Percentiles rank a stretch among this genome's conserved stretches.
phyloP scores from a whole-genome alignment of 2,888 invertebrate species.

The Lissonota sp. region DNA sequence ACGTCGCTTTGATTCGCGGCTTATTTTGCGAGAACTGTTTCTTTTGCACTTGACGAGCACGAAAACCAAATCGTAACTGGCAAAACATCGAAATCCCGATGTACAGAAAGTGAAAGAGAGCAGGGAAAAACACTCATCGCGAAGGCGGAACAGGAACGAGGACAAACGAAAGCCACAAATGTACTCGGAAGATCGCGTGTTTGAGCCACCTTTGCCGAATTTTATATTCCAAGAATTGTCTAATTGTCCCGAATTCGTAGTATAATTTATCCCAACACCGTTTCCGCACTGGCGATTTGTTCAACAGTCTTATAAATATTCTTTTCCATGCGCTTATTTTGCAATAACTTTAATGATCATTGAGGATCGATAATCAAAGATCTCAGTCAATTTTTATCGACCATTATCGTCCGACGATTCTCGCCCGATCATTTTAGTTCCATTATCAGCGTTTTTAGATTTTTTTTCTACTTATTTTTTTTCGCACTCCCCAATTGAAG shows the following conservation, averaged over 20 bases:
- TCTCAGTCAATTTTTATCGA: too few relatives aligned
- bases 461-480: too few relatives aligned
- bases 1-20: background rate
- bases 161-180: too few relatives aligned
- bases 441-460: too few relatives aligned
- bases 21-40: slow-evolving; percentile 21
- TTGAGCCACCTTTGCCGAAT: slow-evolving; percentile 57
- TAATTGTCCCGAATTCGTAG: slow-evolving; percentile 70
- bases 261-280: slow-evolving; percentile 11
- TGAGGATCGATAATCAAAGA: too few relatives aligned
- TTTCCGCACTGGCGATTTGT: too few relatives aligned
- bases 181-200: slow-evolving; percentile 76
- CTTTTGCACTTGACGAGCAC: slow-evolving; percentile 41
- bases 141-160: too few relatives aligned
- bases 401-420: too few relatives aligned
- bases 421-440: too few relatives aligned
- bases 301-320: background rate
- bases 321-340: background rate
- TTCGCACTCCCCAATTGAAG: too few relatives aligned
- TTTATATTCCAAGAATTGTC: slow-evolving; percentile 76
- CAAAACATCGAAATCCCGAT: slow-evolving; percentile 36
- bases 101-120: background rate
- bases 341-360: too few relatives aligned
- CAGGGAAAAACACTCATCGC: background rate
- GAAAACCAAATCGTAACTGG: slow-evolving; percentile 41